Base-by-base conservation (phyloP, 2,797 vertebrate genomes). In the Pogoniulus pusillus region DNA sequence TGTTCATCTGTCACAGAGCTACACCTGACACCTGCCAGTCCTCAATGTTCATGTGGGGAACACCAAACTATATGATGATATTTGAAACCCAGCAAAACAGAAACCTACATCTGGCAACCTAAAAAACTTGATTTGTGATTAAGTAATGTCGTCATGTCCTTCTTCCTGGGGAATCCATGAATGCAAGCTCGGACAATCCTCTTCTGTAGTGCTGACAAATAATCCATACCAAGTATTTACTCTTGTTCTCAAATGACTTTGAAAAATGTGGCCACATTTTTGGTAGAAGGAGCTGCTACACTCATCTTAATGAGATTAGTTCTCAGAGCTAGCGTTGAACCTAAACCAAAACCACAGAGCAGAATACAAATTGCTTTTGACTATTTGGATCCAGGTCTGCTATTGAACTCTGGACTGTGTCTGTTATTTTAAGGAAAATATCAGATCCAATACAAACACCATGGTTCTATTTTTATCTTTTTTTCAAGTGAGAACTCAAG, bases 241-340 rank as follows among this genome's bases (percentile, higher is more conserved):
- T 64, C 26, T 16, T 39, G 16, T 74, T 78, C 73, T 90, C 65
- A 90, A 90, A 65, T 37, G 11, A 4, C n/a, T 77, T 43, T 66
- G 58, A 75, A 90, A 74, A 87, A 24, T 55, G 47, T 17, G 5
- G 8, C 12, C 35, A 74, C 87, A 55, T 51, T 79, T 77, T 85
- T 47, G 35, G 74, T 76, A 32, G 32, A 77, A 63, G 62, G 74
- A 71, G 8, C 24, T 74, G 13, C 32, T 45, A 57, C 18, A 12
- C 37, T 70, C n/a, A 55, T 49, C 9, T 49, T 90, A 85, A 87
- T 62, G 30, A 84, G 23, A 74, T 65, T 72, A 92, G 57, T 55
- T 76, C 30, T 95, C 54, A 77, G 63, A 91, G 81, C 64, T 90
- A 45, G 14, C 53, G 51, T 10, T 95, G 69, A 90, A 83, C 19